Evolutionary conservation across 2,888 invertebrate species (phyloP).

Genomic region (Drosophila emarginata): DNA sequence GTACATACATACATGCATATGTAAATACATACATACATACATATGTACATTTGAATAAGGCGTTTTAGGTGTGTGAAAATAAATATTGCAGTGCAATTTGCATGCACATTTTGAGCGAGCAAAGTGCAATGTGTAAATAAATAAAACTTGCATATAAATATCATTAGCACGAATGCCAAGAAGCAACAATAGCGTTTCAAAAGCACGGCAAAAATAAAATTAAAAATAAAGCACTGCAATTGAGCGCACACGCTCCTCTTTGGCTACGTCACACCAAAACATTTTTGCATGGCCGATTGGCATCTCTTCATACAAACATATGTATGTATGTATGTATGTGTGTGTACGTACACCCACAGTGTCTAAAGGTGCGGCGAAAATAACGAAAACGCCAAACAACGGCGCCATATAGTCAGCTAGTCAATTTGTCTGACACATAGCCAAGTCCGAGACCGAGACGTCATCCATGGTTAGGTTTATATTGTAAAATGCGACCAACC

Average conservation of each 20-base stretch:
- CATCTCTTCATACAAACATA: background rate
- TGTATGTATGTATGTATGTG: conserved; percentile 13
- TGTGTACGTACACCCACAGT: conserved; percentile 20
- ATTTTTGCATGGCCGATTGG: conserved; percentile 15
- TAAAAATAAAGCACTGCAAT: background rate
- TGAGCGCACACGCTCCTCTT: background rate
- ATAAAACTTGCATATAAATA: conserved; percentile 24
- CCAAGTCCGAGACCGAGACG: conserved; percentile 31
- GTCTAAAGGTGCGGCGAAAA: conserved; percentile 12
- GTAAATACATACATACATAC: background rate
- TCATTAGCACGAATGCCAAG: conserved; percentile 7
- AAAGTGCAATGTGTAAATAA: conserved; percentile 59
- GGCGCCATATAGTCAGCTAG: conserved; percentile 19
- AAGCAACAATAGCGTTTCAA: conserved; percentile 10
- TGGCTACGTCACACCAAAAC: conserved; percentile 11
- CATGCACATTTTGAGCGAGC: conserved; percentile 33
- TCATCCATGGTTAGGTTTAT: conserved; percentile 32
- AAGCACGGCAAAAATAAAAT: background rate
- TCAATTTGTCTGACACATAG: conserved; percentile 15
- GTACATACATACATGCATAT: background rate
- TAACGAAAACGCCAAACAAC: background rate
- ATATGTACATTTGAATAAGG: conserved; percentile 38
- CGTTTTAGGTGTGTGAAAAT: conserved; percentile 8
- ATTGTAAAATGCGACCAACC: conserved; percentile 23
- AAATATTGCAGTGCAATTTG: conserved; percentile 7